A percentile compares a stretch with the other conserved stretches of the same genome.
phyloP scores from a whole-genome alignment of 2,797 vertebrate species.

The Fringilla coelebs region DNA sequence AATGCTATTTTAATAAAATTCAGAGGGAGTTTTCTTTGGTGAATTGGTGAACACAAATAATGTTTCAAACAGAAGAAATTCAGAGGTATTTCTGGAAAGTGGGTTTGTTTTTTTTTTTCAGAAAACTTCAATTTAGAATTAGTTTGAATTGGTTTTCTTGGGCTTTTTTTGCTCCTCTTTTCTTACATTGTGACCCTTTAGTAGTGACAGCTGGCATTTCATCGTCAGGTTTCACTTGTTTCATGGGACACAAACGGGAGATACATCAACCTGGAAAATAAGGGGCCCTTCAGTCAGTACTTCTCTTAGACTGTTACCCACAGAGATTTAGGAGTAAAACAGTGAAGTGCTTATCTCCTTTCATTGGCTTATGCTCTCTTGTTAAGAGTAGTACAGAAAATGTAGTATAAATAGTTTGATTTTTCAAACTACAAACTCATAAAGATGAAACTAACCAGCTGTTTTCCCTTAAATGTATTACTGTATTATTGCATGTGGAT shows the following conservation, averaged over 20 bases:
- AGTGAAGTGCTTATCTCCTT: neutral
- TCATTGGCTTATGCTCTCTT: neutral
- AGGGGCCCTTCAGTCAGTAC: neutral
- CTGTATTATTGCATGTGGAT: neutral
- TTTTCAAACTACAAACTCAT: neutral
- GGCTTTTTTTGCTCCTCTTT: neutral
- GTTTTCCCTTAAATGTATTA: neutral
- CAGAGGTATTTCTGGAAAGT: neutral
- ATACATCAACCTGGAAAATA: neutral
- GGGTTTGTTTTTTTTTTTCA: neutral
- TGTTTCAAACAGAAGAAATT: neutral
- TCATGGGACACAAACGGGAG: neutral
- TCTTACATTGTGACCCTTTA: neutral
- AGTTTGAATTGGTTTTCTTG: neutral
- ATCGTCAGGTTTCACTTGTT: neutral
- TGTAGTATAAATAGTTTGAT: neutral
- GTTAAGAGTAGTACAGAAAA: neutral
- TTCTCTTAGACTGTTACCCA: neutral
- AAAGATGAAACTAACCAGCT: neutral
- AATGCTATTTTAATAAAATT: neutral
- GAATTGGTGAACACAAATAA: neutral
- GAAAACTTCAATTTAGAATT: neutral
- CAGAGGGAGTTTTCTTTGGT: accelerated
- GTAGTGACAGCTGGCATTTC: neutral
- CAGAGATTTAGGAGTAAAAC: neutral